phyloP scores from a whole-genome alignment of 2,113 vertebrate genomes.

The Pimephales promelas region DNA sequence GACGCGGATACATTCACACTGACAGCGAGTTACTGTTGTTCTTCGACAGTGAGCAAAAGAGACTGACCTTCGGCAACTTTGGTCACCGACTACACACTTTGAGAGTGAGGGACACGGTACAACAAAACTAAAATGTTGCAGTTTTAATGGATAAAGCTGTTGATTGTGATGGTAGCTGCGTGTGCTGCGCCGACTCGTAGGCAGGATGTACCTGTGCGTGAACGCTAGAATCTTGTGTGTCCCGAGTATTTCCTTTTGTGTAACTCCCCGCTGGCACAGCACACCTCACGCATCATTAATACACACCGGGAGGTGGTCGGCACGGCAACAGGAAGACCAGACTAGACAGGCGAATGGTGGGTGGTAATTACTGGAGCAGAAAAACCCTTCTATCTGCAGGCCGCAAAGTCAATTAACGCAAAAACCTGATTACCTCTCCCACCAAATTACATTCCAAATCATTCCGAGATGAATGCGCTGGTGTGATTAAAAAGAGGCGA shows the following conservation, averaged over 20 bases:
- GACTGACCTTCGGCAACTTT: not conserved
- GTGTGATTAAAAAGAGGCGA: conserved; percentile 68
- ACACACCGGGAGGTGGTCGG: conserved; percentile 30
- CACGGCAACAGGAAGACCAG: conserved; percentile 27
- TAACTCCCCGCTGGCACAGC: conserved; percentile 29
- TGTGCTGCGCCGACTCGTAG: not conserved
- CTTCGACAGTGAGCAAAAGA: not conserved
- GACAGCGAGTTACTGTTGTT: conserved; percentile 4
- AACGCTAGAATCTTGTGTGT: not conserved
- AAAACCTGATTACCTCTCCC: conserved; percentile 70
- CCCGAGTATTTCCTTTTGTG: conserved; percentile 20
- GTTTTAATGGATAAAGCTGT: not conserved
- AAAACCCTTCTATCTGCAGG: conserved; percentile 61
- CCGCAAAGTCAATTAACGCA: conserved; percentile 75
- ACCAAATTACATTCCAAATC: conserved; percentile 76
- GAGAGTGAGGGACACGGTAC: not conserved
- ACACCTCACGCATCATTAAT: conserved; percentile 42
- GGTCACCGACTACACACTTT: not conserved
- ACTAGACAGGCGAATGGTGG: conserved; percentile 38
- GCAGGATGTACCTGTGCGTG: not conserved
- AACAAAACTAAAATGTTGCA: not conserved
- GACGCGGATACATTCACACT: not conserved
- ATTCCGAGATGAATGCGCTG: conserved; percentile 63
- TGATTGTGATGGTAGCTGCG: not conserved
- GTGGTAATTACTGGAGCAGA: conserved; percentile 56